These are phyloP conservation scores for Papilio protenor DNA, from an alignment of 2,888 invertebrate genomes.

Conservation along the genomic window DNA sequence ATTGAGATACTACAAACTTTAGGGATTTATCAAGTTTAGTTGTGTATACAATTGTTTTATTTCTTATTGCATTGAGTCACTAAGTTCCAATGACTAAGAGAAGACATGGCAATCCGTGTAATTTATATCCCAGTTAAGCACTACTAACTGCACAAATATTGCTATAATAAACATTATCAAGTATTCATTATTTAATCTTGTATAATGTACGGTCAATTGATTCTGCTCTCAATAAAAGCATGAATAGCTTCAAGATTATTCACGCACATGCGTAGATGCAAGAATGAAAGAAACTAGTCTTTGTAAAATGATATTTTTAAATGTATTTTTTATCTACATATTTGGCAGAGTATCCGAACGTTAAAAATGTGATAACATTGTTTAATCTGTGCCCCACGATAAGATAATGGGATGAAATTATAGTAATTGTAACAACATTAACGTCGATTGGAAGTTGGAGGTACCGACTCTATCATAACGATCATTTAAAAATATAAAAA, in stretches of 20 bases:
- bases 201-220: conserved; percentile 2
- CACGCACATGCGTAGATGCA: conserved; percentile 6
- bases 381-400: conserved; percentile 41
- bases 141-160: not conserved
- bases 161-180: not conserved
- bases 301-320: not conserved
- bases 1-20: not conserved
- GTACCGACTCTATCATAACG: not conserved
- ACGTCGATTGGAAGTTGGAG: not conserved
- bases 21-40: not conserved
- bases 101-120: conserved; percentile 24
- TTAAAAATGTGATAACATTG: conserved; percentile 31
- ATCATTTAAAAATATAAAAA: not conserved
- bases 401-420: conserved; percentile 35
- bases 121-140: conserved; percentile 6
- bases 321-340: conserved; percentile 29
- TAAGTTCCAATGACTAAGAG: conserved; percentile 34
- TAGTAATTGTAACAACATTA: conserved; percentile 30
- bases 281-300: conserved; percentile 24
- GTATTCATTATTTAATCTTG: conserved; percentile 27
- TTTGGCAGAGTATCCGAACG: conserved; percentile 26
- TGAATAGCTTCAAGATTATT: conserved; percentile 11
- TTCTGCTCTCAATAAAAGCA: conserved; percentile 2
- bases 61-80: conserved; percentile 34
- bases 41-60: conserved; percentile 3